Conservation (phyloP, 2,888 invertebrate genomes). For the Euclidia mi region DNA sequence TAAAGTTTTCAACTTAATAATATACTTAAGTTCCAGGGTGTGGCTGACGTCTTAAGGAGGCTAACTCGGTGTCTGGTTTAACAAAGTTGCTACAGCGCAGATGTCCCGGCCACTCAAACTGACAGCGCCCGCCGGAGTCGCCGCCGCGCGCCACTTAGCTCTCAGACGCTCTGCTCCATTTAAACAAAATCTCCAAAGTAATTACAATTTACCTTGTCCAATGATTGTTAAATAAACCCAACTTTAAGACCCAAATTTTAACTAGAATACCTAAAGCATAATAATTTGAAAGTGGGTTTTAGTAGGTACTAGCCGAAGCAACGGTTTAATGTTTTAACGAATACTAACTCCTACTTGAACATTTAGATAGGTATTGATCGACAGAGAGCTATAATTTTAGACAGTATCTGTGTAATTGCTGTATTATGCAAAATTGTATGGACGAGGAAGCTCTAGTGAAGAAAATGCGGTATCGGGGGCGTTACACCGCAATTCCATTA, state of each 20-base stretch:
- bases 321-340: slow-evolving; percentile 20
- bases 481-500: slow-evolving; percentile 2
- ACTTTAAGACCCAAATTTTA: slow-evolving; percentile 2
- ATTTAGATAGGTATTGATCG: slow-evolving; percentile 40
- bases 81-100: slow-evolving; percentile 27
- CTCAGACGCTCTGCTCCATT: not conserved
- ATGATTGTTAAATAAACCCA: slow-evolving; percentile 1
- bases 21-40: slow-evolving; percentile 51
- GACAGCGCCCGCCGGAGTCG: not conserved
- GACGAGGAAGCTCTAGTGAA: slow-evolving; percentile 15
- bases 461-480: slow-evolving; percentile 17
- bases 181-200: slow-evolving; percentile 3
- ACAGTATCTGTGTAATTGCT: slow-evolving; percentile 48
- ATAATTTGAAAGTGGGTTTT: slow-evolving; percentile 11
- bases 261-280: slow-evolving; percentile 4
- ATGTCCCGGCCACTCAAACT: slow-evolving; percentile 5
- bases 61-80: slow-evolving; percentile 37
- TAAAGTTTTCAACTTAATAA: slow-evolving; percentile 73
- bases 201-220: slow-evolving; percentile 5
- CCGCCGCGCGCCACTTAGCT: not conserved
- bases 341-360: slow-evolving; percentile 19
- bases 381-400: slow-evolving; percentile 37
- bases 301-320: slow-evolving; percentile 5
- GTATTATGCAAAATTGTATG: slow-evolving; percentile 42
- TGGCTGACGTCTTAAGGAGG: slow-evolving; percentile 34